These are phyloP conservation scores for Neodiprion fabricii DNA, from an alignment of 1,140 invertebrate species.

Conservation along the genomic window DNA sequence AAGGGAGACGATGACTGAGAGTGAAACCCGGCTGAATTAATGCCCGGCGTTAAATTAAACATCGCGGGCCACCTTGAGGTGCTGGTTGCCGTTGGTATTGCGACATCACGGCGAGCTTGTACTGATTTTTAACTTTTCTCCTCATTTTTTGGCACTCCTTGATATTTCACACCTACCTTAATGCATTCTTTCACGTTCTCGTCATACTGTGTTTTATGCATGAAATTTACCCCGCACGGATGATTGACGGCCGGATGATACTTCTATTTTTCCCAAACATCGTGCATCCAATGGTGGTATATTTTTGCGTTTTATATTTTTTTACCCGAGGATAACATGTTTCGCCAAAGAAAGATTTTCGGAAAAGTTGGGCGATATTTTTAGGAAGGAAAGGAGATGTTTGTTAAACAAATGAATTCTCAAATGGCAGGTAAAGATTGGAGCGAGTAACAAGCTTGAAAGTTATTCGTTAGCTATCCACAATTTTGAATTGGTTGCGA, in stretches of 20 bases:
- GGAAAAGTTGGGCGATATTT: no score
- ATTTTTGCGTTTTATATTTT: no score
- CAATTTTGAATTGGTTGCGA: background rate
- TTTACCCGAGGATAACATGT: no score
- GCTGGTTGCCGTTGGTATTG: background rate
- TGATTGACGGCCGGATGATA: no score
- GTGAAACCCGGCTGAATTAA: conserved; percentile 44
- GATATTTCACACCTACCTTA: background rate
- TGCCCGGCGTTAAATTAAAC: conserved; percentile 48
- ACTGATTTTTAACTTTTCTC: background rate
- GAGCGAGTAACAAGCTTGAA: no score
- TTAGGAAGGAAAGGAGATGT: no score
- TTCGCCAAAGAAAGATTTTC: no score
- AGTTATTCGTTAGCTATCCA: background rate
- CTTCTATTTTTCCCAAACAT: no score
- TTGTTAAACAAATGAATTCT: no score
- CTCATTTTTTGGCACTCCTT: background rate
- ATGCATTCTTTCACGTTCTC: background rate
- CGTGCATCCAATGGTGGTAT: no score
- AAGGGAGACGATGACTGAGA: conserved; percentile 27
- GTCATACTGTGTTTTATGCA: background rate
- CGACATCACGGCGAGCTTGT: background rate
- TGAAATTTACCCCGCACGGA: no score
- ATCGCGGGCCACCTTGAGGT: conserved; percentile 9
- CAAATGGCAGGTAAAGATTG: no score